phyloP scores from a whole-genome alignment of 2,113 vertebrate genomes.

The Pseudorectes ferrugineus region DNA sequence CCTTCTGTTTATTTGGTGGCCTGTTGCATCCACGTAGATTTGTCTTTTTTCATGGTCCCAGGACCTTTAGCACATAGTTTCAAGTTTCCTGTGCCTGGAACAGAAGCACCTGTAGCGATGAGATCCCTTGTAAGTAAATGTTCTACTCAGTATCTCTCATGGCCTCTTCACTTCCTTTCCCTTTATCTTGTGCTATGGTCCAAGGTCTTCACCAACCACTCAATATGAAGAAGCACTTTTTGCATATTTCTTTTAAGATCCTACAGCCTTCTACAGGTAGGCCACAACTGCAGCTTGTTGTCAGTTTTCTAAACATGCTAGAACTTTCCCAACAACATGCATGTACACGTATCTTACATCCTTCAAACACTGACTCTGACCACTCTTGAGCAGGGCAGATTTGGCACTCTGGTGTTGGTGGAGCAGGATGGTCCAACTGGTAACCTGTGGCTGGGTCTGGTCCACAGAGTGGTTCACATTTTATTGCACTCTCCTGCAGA shows the following conservation, averaged over 20 bases:
- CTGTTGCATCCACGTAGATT: background rate
- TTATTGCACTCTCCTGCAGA: background rate
- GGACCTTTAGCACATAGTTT: background rate
- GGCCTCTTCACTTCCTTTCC: background rate
- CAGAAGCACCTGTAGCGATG: background rate
- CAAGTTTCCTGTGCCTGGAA: background rate
- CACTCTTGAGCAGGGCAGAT: background rate
- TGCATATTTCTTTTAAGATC: background rate
- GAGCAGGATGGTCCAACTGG: background rate
- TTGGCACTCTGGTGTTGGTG: background rate
- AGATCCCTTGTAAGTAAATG: background rate
- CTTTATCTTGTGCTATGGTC: background rate
- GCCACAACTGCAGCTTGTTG: background rate
- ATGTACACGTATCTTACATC: background rate
- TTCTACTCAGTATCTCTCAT: background rate
- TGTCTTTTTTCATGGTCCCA: background rate
- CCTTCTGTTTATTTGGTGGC: background rate
- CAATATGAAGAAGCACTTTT: background rate
- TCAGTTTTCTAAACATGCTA: background rate
- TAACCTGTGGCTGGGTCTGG: background rate
- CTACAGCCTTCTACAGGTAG: background rate
- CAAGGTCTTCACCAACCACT: background rate
- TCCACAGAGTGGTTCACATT: background rate
- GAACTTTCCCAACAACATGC: background rate
- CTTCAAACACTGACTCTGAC: background rate